phyloP scores from a whole-genome alignment of 1,140 invertebrate species.

The Pseudachorutes palmiensis region DNA sequence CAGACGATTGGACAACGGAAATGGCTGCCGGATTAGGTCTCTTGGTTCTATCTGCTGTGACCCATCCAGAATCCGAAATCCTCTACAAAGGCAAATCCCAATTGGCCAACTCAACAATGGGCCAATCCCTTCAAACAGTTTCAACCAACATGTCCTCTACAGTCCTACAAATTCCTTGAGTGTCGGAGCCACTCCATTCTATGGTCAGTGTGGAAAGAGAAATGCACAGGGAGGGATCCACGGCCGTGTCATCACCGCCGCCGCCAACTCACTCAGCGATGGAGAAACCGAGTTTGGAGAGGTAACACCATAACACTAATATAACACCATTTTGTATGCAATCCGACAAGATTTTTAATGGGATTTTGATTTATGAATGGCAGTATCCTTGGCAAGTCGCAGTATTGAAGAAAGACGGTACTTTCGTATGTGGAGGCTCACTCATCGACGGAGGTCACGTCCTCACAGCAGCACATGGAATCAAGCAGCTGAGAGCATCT shows the following conservation, averaged over 20 bases:
- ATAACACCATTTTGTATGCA: background rate
- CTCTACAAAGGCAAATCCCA: constrained; percentile 5
- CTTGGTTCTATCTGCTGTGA: constrained; percentile 11
- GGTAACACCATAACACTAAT: background rate
- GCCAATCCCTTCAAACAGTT: background rate
- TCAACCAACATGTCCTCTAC: background rate
- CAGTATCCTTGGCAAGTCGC: constrained; percentile 89
- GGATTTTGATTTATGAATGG: constrained; percentile 82
- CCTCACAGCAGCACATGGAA: constrained; percentile 57
- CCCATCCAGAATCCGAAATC: constrained; percentile 9
- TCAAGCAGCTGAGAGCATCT: constrained; percentile 41
- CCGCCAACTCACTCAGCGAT: constrained; percentile 56
- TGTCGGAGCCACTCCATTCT: background rate
- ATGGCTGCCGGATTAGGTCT: constrained; percentile 10
- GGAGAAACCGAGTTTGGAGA: constrained; percentile 80
- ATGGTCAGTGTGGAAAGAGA: constrained; percentile 58
- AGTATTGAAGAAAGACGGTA: constrained; percentile 75
- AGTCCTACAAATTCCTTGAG: background rate
- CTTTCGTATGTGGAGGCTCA: constrained; percentile 78
- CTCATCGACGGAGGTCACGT: constrained; percentile 72
- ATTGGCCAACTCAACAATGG: background rate
- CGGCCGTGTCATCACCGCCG: constrained; percentile 58
- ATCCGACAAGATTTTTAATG: no score
- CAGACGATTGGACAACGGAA: background rate
- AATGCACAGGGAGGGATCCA: constrained; percentile 73